Percentiles rank a stretch among this genome's conserved stretches.
Conservation (phyloP, 1,140 invertebrate species). For the Drosophila novamexicana region DNA sequence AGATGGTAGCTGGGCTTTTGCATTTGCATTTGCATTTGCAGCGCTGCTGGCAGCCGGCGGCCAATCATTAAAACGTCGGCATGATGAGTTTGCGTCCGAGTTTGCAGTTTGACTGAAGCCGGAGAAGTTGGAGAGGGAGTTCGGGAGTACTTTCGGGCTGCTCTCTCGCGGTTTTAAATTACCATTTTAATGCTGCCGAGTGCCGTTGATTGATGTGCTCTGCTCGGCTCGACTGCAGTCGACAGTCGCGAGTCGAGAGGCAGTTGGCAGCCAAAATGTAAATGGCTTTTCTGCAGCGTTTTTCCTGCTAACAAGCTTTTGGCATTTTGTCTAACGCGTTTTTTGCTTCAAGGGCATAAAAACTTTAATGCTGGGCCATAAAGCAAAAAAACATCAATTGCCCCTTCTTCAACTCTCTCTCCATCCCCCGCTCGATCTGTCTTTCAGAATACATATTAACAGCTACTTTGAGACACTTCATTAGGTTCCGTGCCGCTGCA, state of each 20-base stretch:
- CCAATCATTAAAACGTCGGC: slow-evolving; percentile 80
- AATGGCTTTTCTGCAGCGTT: slow-evolving; percentile 67
- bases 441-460: slow-evolving; percentile 57
- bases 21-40: slow-evolving; percentile 47
- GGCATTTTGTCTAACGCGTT: slow-evolving; percentile 59
- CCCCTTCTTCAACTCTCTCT: background rate
- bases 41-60: slow-evolving; percentile 50
- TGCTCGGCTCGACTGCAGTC: slow-evolving; percentile 18
- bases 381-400: slow-evolving; percentile 23
- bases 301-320: slow-evolving; percentile 77
- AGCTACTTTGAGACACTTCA: slow-evolving; percentile 81
- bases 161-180: slow-evolving; percentile 73
- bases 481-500: slow-evolving; percentile 44
- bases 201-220: slow-evolving; percentile 75
- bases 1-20: slow-evolving; percentile 33
- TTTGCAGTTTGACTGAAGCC: slow-evolving; percentile 5
- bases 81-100: slow-evolving; percentile 63
- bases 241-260: slow-evolving; percentile 5
- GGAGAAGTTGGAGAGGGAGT: background rate
- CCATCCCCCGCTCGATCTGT: background rate
- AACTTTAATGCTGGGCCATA: slow-evolving; percentile 65
- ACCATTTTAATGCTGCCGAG: slow-evolving; percentile 79
- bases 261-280: slow-evolving; percentile 68
- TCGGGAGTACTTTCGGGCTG: background rate
- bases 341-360: slow-evolving; percentile 63